These are phyloP conservation scores for Podargus strigoides DNA, from an alignment of 2,797 vertebrate species.

Conservation along the genomic window DNA sequence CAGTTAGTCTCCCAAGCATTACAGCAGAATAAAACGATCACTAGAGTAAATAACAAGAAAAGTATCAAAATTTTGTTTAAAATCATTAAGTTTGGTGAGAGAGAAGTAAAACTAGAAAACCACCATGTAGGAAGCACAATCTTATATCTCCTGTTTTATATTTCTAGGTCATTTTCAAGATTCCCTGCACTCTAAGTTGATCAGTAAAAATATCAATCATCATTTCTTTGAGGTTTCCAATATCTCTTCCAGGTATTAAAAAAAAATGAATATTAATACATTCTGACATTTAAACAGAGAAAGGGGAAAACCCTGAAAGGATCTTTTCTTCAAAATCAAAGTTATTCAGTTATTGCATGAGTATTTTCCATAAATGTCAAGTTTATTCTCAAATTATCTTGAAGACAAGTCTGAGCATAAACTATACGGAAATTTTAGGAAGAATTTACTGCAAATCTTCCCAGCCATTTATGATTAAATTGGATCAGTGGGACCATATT, in stretches of 20 bases:
- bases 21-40: not conserved
- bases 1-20: not conserved
- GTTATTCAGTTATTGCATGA: not conserved
- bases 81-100: not conserved
- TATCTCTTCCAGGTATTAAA: not conserved
- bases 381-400: constrained; percentile 8
- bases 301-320: not conserved
- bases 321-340: constrained; percentile 22
- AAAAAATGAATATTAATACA: constrained; percentile 23
- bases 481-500: not conserved
- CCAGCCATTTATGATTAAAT: not conserved
- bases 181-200: not conserved
- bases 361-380: constrained; percentile 39
- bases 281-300: not conserved
- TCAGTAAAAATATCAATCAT: constrained; percentile 26
- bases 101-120: not conserved
- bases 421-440: not conserved
- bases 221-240: not conserved
- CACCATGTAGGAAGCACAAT: not conserved
- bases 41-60: not conserved
- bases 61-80: not conserved
- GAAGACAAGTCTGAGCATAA: not conserved
- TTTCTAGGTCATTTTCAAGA: not conserved
- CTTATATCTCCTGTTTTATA: not conserved
- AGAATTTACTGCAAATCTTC: not conserved